Percentiles rank a stretch among this genome's conserved stretches.
Evolutionary conservation across 2,113 vertebrate genomes (phyloP).

Genomic region (Stomatorhinus ivindoensis): DNA sequence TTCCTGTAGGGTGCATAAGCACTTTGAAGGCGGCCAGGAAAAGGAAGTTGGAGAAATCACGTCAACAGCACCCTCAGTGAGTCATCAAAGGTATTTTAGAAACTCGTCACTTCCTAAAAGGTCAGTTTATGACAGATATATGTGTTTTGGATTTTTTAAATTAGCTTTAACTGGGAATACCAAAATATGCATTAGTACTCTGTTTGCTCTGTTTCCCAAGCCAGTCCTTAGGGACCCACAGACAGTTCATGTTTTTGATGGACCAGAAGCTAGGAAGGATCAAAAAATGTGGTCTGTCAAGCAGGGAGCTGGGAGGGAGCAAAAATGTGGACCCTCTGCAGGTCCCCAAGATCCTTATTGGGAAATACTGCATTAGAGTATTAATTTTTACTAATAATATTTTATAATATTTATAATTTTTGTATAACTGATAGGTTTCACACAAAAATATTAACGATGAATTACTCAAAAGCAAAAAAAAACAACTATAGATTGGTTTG

Average conservation of each 20-base stretch:
- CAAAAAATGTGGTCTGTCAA: neutral
- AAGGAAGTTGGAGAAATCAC: neutral
- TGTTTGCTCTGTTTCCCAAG: neutral
- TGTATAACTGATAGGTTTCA: neutral
- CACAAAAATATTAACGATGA: neutral
- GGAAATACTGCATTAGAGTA: neutral
- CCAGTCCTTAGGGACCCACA: neutral
- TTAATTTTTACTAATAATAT: no score
- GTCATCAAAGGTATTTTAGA: neutral
- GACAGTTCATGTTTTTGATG: neutral
- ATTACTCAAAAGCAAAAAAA: neutral
- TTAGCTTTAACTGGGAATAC: neutral
- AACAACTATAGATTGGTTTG: neutral
- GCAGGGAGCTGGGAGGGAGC: no score
- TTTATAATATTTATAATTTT: no score
- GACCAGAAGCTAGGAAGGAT: neutral
- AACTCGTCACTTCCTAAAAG: neutral
- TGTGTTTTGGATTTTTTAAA: neutral
- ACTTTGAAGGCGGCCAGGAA: neutral
- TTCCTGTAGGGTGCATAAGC: neutral
- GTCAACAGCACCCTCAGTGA: neutral
- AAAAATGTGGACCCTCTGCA: neutral
- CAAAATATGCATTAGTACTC: neutral
- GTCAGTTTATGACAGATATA: neutral
- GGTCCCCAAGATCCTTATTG: neutral